Percentiles rank a stretch among this genome's conserved stretches.
These are phyloP conservation scores for Arctia plantaginis DNA, from an alignment of 2,888 invertebrate genomes.

Conservation along the genomic window DNA sequence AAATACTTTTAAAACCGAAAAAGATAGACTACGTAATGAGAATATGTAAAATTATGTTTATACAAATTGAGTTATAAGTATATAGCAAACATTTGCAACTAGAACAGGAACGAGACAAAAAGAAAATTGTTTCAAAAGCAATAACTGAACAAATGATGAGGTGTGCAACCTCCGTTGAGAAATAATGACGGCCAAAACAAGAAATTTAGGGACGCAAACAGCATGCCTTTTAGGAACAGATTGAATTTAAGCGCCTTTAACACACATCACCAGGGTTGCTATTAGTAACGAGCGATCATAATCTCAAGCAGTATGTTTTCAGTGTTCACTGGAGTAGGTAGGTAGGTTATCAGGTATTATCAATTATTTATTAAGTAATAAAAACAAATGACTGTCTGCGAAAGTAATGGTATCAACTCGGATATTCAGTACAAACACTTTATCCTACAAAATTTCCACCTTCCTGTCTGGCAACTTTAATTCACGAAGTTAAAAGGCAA, in stretches of 20 bases:
- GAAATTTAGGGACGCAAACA: not conserved
- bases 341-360: not conserved
- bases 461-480: constrained; percentile 47
- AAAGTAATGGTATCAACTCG: constrained; percentile 35
- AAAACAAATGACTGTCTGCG: constrained; percentile 29
- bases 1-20: too few relatives aligned
- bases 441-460: constrained; percentile 37
- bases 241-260: not conserved
- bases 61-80: not conserved
- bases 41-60: not conserved
- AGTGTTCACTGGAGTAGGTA: not conserved
- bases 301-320: not conserved
- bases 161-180: not conserved
- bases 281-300: not conserved
- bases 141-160: not conserved
- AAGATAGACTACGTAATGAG: not conserved
- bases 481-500: constrained; percentile 51
- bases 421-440: constrained; percentile 39
- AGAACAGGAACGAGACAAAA: not conserved
- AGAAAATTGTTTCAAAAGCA: not conserved
- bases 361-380: constrained; percentile 17
- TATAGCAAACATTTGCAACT: not conserved
- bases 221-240: not conserved
- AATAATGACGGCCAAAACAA: not conserved
- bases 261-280: not conserved